phyloP scores from a whole-genome alignment of 2,888 invertebrate genomes.

The Himalopsyche tibetana region DNA sequence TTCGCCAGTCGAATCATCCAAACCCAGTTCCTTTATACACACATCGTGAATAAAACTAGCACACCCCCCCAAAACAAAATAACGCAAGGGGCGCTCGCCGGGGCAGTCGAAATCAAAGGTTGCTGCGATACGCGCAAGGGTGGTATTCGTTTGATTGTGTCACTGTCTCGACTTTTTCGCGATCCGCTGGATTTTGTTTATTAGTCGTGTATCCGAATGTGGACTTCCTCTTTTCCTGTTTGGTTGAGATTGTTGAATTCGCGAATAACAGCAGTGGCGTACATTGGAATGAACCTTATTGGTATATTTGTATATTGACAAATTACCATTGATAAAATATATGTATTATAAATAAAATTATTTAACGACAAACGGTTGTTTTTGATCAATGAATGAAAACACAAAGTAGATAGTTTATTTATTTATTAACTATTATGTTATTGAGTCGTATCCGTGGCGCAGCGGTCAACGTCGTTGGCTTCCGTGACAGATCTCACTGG shows the following conservation, averaged over 20 bases:
- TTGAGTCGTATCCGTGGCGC: too few relatives aligned
- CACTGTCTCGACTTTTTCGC: constrained; percentile 41
- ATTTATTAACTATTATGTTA: too few relatives aligned
- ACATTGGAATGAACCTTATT: background rate
- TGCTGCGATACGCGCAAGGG: background rate
- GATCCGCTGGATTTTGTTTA: constrained; percentile 58
- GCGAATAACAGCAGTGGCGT: constrained; percentile 47
- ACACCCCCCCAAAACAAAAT: constrained; percentile 45
- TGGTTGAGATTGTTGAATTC: constrained; percentile 58
- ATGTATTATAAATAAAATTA: too few relatives aligned
- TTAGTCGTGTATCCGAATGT: constrained; percentile 62
- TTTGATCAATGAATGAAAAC: too few relatives aligned
- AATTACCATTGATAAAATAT: too few relatives aligned
- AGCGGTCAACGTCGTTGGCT: too few relatives aligned
- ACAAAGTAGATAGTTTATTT: too few relatives aligned
- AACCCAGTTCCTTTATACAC: constrained; percentile 60
- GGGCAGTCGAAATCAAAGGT: background rate
- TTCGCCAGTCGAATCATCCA: constrained; percentile 57
- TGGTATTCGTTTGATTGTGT: constrained; percentile 14
- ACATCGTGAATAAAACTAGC: constrained; percentile 59
- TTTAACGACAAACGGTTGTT: background rate
- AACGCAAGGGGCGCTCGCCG: constrained; percentile 31
- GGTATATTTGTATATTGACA: background rate
- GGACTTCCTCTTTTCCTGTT: constrained; percentile 63
- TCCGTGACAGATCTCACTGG: too few relatives aligned